Evolutionary conservation across 2,888 invertebrate species (phyloP), one percentile per base, ranked within the genome.

Genomic region (Eilema depressum): DNA sequence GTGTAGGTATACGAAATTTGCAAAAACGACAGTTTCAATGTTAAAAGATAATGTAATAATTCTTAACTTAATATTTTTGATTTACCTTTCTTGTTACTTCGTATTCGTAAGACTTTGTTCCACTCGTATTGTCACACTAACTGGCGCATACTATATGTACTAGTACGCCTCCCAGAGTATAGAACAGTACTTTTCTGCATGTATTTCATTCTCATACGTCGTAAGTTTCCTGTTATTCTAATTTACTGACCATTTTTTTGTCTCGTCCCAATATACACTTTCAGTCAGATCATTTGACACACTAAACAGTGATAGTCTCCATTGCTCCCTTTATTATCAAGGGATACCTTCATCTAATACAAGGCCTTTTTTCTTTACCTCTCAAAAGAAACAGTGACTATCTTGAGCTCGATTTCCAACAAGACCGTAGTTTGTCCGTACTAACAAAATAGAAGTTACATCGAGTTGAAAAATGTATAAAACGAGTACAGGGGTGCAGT

Each of bases 381-480:
- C 57, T 14, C 28, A n/a, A 33, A n/a, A 17, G 59, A 64, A 60
- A 69, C 41, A 30, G 59, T 69, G 28, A 7, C 20, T 10, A 26
- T 69, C n/a, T 59, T 23, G n/a, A 41, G 28, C 30, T 47, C 64
- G 14, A 53, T 65, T 47, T 41, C 64, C 26, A 20, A 61, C 53
- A 14, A 12, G 33, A 60, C 64, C 60, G 64, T 65, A 66, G 37
- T 66, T 61, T 26, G 12, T 10, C 30, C 41, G 57, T 70, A 62
- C 61, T 66, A 57, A 63, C 25, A 63, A 62, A 63, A n/a, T 56
- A n/a, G 63, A 37, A 8, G 33, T 62, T 59, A 57, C 62, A 37
- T 12, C 23, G 30, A n/a, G 33, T 23, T 71, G 59, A 70, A 69
- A 66, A 66, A 69, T 57, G 0, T 66, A 76, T 70, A 59, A 68